A percentile compares a stretch with the other conserved stretches of the same genome.
phyloP scores from a whole-genome alignment of 2,888 invertebrate species.

The Blera fallax region DNA sequence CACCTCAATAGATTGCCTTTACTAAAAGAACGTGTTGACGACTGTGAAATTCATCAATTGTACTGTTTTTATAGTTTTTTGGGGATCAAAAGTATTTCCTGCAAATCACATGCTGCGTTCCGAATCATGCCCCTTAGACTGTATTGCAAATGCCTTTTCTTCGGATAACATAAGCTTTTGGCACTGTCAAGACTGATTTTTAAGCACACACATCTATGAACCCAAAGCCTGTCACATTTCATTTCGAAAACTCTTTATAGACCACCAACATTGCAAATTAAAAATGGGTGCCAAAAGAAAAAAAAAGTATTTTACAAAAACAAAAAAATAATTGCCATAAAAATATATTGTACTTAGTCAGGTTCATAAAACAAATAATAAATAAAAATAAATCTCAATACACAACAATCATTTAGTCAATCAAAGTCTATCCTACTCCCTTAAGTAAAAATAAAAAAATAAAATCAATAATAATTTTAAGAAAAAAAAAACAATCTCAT shows the following conservation, averaged over 20 bases:
- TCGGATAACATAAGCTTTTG: too few relatives aligned
- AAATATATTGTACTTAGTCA: slow-evolving; percentile 31
- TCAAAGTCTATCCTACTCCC: slow-evolving; percentile 21
- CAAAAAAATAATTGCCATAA: slow-evolving; percentile 38
- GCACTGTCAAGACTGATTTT: neutral
- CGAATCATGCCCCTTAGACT: too few relatives aligned
- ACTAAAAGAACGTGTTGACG: too few relatives aligned
- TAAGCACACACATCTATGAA: neutral
- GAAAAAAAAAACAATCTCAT: neutral
- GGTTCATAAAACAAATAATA: slow-evolving; percentile 27
- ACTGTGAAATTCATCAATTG: too few relatives aligned
- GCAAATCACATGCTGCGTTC: too few relatives aligned
- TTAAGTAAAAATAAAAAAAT: neutral
- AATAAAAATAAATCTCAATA: slow-evolving; percentile 31
- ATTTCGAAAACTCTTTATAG: neutral
- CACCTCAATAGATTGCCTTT: too few relatives aligned
- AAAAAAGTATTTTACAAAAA: neutral
- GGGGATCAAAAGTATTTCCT: too few relatives aligned
- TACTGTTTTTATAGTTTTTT: too few relatives aligned
- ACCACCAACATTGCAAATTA: neutral
- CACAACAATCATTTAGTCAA: slow-evolving; percentile 64
- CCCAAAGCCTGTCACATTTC: neutral
- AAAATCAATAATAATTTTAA: slow-evolving; percentile 2
- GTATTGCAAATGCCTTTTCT: too few relatives aligned
- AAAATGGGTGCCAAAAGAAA: slow-evolving; percentile 25